Evolutionary conservation across 2,888 invertebrate genomes (phyloP), one percentile per base, ranked within the genome.

Genomic region (Melolontha melolontha): DNA sequence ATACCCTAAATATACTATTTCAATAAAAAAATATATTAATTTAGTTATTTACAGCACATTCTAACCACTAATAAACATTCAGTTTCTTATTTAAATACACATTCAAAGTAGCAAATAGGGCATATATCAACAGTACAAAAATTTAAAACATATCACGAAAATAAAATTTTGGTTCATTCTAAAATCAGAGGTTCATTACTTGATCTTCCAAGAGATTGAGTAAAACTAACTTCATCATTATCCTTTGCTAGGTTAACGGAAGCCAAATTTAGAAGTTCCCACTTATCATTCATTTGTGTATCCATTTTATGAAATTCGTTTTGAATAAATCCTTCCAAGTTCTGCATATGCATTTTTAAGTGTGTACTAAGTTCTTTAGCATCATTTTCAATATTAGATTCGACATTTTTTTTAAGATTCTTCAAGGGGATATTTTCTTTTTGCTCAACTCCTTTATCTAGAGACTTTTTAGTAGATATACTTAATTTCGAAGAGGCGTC

Each of bases 221-320:
- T 34, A 14, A 47, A 50, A 6, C 49, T 66, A 11, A 14, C 59
- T 14, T 59, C 66, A 14, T 66, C 66, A n/a, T 27, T 52, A n/a
- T 66, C 66, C 41, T 50, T 66, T 5, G 57, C 51, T 17, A 66
- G 47, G 50, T 66, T 66, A 17, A 49, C 10, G 11, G 66, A 66
- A 11, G 66, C 66, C 8, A 66, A 27, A 59, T 66, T 66, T 41
- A 66, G 10, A 14, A 66, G 41, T 59, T 66, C 59, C 66, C 66
- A 66, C 42, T 79, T 78, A 5, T 76, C 77, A 17, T 74, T 72
- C 71, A 79, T 77, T 10, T 77, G 74, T 12, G 68, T 69, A 47
- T 77, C 75, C 29, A 81, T 75, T 10, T 77, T 76, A 8, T 76
- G 75, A 64, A 81, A 79, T 70, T 81, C 81, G 49, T 74, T 78